Base-by-base conservation (phyloP, 2,113 vertebrate species). In the Colaptes auratus region DNA sequence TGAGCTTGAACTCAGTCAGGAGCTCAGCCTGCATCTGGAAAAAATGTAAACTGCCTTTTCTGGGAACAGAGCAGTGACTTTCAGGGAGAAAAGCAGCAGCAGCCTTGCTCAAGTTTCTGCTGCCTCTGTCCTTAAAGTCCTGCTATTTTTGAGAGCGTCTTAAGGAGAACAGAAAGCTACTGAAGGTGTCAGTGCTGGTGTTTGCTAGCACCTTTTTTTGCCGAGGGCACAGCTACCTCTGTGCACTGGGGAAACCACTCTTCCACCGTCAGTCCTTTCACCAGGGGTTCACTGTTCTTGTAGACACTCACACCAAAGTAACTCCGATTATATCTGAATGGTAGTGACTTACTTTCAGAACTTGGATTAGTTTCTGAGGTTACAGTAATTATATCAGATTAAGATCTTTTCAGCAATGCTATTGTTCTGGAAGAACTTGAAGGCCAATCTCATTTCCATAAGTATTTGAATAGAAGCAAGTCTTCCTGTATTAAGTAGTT, bases 271-370 rank as follows among this genome's bases (percentile, higher is more conserved):
- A 36, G 23, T 23, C 11, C 24, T 46, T 60, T 15, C 0, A 0
- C 64, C 18, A 17, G 33, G 13, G 16, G 1, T 60, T 66, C 36
- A 8, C 21, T 5, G 11, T 19, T 8, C 21, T 20, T 2, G 24
- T 27, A n/a, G 27, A 69, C 15, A 4, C 58, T 77, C 28, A 65
- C 24, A 36, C 24, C 30, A 24, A 44, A 59, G 65, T 59, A 74
- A 74, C 24, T 74, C 0, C 0, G 35, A 23, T 70, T 0, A 0
- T 55, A 35, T n/a, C 21, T 3, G 2, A 69, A 65, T 0, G 0
- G 8, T 25, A 33, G 10, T 42, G 48, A 74, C 25, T 39, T 76
- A 33, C 30, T 89, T 91, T 89, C 58, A 86, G 42, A 93, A 53
- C 30, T 42, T 8, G 2, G 15, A 27, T 61, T 74, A 14, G 10